Percentiles rank a stretch among this genome's conserved stretches.
Conservation (phyloP, 2,888 invertebrate species). For the Ceriagrion tenellum region DNA sequence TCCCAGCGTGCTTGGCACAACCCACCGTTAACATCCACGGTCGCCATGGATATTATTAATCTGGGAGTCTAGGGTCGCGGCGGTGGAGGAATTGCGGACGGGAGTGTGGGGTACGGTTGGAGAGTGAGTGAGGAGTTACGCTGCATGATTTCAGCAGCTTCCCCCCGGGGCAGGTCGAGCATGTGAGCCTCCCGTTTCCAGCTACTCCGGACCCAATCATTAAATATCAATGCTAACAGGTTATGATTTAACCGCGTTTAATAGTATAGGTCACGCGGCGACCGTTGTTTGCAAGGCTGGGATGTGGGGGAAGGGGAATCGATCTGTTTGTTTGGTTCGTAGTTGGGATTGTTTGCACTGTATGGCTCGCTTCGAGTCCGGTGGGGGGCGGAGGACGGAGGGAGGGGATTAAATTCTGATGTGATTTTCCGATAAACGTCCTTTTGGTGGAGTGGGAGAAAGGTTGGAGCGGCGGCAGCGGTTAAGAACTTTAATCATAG, state of each 20-base stretch:
- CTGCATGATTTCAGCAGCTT: slow-evolving; percentile 13
- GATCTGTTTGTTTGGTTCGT: not conserved
- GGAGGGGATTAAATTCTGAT: slow-evolving; percentile 29
- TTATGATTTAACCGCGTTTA: slow-evolving; percentile 40
- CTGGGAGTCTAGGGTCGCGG: slow-evolving; percentile 34
- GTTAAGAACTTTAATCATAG: not conserved
- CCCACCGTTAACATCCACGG: slow-evolving; percentile 56
- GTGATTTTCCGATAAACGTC: slow-evolving; percentile 4
- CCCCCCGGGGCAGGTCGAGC: not conserved
- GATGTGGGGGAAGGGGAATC: not conserved
- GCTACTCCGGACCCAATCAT: not conserved
- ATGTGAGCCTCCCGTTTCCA: not conserved
- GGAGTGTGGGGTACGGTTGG: not conserved
- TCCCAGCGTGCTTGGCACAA: slow-evolving; percentile 54
- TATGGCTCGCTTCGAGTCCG: not conserved
- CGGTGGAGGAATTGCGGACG: not conserved
- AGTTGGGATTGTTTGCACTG: slow-evolving; percentile 23
- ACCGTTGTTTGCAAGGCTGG: not conserved
- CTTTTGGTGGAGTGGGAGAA: not conserved
- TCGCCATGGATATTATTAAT: slow-evolving; percentile 62
- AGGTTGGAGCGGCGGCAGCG: not conserved
- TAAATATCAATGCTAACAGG: slow-evolving; percentile 59
- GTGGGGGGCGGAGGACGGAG: not conserved
- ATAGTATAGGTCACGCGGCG: slow-evolving; percentile 47
- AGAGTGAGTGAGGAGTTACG: not conserved